phyloP scores from a whole-genome alignment of 2,113 vertebrate species.

The Bubalus kerabau region DNA sequence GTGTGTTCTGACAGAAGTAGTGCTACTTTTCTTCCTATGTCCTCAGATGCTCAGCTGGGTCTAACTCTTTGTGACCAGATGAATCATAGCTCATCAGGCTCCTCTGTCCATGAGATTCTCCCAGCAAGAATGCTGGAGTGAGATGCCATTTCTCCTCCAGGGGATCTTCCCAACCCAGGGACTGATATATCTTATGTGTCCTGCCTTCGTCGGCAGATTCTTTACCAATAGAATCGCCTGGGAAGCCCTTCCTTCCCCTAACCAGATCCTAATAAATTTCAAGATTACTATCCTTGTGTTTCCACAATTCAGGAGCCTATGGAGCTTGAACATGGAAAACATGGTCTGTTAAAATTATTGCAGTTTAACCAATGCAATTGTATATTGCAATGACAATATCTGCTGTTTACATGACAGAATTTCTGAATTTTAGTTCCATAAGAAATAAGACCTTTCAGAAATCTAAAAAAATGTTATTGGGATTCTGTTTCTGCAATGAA shows the following conservation, averaged over 20 bases:
- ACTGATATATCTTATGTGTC: not conserved
- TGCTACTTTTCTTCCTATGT: not conserved
- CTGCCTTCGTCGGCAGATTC: not conserved
- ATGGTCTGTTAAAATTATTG: not conserved
- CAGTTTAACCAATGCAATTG: not conserved
- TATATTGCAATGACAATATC: not conserved
- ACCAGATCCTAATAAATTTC: not conserved
- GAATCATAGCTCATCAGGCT: not conserved
- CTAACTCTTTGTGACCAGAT: not conserved
- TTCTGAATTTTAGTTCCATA: not conserved
- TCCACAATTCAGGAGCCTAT: not conserved
- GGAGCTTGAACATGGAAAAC: not conserved
- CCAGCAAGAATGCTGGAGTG: not conserved
- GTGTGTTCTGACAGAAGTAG: not conserved
- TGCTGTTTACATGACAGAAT: not conserved
- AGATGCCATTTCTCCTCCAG: not conserved
- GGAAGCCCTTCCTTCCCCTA: not conserved
- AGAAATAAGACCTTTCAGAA: not conserved
- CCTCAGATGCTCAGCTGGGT: not conserved
- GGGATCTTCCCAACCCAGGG: not conserved
- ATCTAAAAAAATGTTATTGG: not conserved
- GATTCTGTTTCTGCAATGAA: not conserved
- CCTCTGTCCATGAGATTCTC: not conserved
- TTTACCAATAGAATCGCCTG: not conserved
- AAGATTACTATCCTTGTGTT: not conserved